Conservation (phyloP, 1,140 invertebrate genomes). For the Cydia pomonella region DNA sequence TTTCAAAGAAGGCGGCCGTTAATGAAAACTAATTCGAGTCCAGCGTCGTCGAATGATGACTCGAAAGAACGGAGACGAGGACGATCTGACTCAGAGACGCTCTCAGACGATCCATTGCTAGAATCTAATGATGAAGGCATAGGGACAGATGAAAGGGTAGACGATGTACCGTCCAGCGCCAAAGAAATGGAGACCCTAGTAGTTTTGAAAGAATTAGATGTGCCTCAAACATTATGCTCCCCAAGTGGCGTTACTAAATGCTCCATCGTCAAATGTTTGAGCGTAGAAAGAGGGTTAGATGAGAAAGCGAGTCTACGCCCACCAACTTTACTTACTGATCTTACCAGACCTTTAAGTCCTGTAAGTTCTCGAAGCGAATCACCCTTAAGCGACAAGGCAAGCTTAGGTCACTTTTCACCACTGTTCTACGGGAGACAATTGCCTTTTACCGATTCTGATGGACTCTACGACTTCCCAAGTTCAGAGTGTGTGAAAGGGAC, state of each 20-base stretch:
- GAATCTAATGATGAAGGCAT: slow-evolving; percentile 88
- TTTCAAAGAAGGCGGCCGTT: slow-evolving; percentile 79
- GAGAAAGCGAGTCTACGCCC: slow-evolving; percentile 81
- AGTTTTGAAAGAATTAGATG: slow-evolving; percentile 69
- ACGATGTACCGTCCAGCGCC: slow-evolving; percentile 84
- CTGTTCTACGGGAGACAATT: slow-evolving; percentile 85
- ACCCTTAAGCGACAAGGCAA: slow-evolving; percentile 86
- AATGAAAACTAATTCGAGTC: slow-evolving; percentile 78
- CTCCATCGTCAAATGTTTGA: slow-evolving; percentile 74
- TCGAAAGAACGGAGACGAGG: slow-evolving; percentile 76
- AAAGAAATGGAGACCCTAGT: slow-evolving; percentile 85
- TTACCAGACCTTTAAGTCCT: slow-evolving; percentile 83
- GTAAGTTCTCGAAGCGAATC: slow-evolving; percentile 89
- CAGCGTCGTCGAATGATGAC: slow-evolving; percentile 70
- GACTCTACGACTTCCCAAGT: slow-evolving; percentile 88
- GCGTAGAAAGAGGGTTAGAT: slow-evolving; percentile 78
- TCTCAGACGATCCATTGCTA: slow-evolving; percentile 84
- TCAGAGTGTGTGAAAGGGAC: slow-evolving; percentile 83
- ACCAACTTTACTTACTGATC: slow-evolving; percentile 84
- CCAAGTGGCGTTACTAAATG: slow-evolving; percentile 74
- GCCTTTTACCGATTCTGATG: slow-evolving; percentile 88
- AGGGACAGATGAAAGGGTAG: slow-evolving; percentile 85
- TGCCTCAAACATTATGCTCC: slow-evolving; percentile 68
- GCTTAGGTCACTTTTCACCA: slow-evolving; percentile 84
- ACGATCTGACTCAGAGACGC: slow-evolving; percentile 85